Conservation (phyloP, 2,113 vertebrate genomes). For the Pomatostomus ruficeps region DNA sequence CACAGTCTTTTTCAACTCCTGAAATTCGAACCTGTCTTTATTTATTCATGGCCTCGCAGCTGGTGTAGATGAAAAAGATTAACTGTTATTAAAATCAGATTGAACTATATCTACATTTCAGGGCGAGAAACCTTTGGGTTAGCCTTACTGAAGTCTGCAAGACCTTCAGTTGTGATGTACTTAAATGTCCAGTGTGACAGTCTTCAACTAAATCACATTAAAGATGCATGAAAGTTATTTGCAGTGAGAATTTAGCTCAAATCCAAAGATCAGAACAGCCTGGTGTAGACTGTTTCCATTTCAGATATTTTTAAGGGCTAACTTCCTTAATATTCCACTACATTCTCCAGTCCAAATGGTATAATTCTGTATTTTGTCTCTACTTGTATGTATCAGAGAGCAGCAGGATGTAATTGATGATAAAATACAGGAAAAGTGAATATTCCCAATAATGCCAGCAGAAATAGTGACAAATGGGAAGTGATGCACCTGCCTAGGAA, state of each 20-base stretch:
- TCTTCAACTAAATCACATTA: constrained; percentile 24
- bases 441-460: background rate
- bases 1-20: background rate
- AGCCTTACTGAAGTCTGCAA: background rate
- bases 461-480: background rate
- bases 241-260: background rate
- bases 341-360: background rate
- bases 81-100: constrained; percentile 43
- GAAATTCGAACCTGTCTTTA: constrained; percentile 23
- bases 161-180: background rate
- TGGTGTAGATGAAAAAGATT: constrained; percentile 31
- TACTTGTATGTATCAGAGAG: background rate
- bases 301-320: background rate
- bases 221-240: constrained; percentile 33
- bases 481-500: background rate
- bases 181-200: background rate
- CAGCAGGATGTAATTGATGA: background rate
- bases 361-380: background rate
- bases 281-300: background rate
- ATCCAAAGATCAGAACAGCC: background rate
- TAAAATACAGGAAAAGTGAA: background rate
- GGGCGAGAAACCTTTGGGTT: constrained; percentile 20
- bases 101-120: constrained; percentile 5
- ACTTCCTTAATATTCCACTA: background rate
- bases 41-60: constrained; percentile 10